These are phyloP conservation scores for Chaitophorus viminalis DNA, from an alignment of 2,888 invertebrate species.

Conservation along the genomic window DNA sequence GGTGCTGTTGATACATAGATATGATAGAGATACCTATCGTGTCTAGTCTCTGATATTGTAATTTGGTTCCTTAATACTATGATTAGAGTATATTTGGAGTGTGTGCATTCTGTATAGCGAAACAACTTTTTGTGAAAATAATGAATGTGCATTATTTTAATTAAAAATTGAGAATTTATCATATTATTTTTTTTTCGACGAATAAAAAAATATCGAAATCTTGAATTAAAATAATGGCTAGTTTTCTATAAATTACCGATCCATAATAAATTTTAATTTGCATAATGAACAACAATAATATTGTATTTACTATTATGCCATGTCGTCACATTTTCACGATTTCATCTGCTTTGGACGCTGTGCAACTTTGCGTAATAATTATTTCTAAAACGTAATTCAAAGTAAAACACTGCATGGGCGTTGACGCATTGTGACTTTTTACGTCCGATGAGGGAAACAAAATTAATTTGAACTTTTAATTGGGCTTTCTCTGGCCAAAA, in stretches of 20 bases:
- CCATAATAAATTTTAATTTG: background rate
- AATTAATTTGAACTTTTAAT: conserved; percentile 46
- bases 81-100: background rate
- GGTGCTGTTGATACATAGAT: background rate
- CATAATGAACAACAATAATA: background rate
- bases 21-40: background rate
- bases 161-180: background rate
- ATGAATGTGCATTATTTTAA: background rate
- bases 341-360: background rate
- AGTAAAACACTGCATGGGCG: background rate
- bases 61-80: background rate
- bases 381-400: background rate
- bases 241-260: background rate
- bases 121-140: background rate
- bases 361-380: background rate
- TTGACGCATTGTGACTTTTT: conserved; percentile 3
- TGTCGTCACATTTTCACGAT: background rate
- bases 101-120: too few species aligned
- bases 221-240: background rate
- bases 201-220: too few species aligned
- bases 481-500: conserved; percentile 7
- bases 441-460: background rate
- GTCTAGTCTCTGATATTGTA: background rate
- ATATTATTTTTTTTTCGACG: background rate
- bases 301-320: background rate